Percentiles rank a stretch among this genome's conserved stretches.
Conservation (phyloP, 1,140 invertebrate genomes). For the Adelges cooleyi region DNA sequence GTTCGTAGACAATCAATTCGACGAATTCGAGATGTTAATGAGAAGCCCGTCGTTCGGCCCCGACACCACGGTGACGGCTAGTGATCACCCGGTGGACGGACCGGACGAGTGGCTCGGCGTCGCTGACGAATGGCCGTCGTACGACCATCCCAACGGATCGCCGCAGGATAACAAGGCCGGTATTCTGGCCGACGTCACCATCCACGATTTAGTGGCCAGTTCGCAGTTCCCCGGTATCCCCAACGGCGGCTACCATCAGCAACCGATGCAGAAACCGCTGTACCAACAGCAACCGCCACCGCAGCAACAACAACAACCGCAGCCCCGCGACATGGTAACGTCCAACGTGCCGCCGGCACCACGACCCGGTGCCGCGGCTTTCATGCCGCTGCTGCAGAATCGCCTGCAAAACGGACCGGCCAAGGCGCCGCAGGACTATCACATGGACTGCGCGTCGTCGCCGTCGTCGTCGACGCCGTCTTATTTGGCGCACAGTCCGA, state of each 20-base stretch:
- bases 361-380: conserved; percentile 1
- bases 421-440: conserved; percentile 30
- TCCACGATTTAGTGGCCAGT: conserved; percentile 46
- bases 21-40: conserved; percentile 22
- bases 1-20: conserved; percentile 22
- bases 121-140: conserved; percentile 37
- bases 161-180: conserved; percentile 79
- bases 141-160: conserved; percentile 38
- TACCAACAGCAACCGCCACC: conserved; percentile 9
- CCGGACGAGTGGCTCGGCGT: conserved; percentile 20
- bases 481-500: conserved; percentile 43
- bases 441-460: conserved; percentile 34
- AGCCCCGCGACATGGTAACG: neutral
- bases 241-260: conserved; percentile 4
- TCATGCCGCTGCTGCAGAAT: conserved; percentile 56
- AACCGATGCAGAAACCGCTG: neutral
- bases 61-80: conserved; percentile 15
- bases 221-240: conserved; percentile 28
- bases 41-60: conserved; percentile 15
- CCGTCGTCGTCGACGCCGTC: conserved; percentile 43
- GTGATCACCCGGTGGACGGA: conserved; percentile 12
- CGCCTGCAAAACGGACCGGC: conserved; percentile 41
- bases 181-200: conserved; percentile 75
- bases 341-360: conserved; percentile 11
- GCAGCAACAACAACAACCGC: conserved; percentile 17